Base-by-base conservation (phyloP, 1,140 invertebrate genomes). In the Drosophila equinoxialis region DNA sequence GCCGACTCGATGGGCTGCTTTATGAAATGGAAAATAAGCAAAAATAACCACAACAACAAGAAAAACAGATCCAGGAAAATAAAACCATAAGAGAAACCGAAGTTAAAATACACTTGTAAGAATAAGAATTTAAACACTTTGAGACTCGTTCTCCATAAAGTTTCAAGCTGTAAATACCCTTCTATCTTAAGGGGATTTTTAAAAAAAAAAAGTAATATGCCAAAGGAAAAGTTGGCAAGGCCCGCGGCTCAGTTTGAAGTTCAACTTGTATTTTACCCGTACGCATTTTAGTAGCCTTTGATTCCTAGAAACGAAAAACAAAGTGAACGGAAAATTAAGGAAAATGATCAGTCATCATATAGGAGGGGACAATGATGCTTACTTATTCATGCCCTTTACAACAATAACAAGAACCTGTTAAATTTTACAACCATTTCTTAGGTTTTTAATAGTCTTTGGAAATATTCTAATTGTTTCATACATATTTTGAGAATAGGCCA, bases 401-500 rank as follows among this genome's bases (percentile, higher is more conserved):
- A 87, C 87, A 86, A 62, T 8, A 61, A 55, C n/a, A 35, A 42
- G 62, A 75, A 45, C 74, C 63, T 65, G 45, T 48, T 60, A 83
- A 79, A 89, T 87, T 89, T 89, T 80, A 87, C 79, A 80, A 63
- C 84, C 77, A 26, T 62, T n/a, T 23, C 39, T 37, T 17, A 20
- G 10, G 33, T 13, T 14, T 87, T 87, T 86, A 87, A 86, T 86
- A 87, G 82, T 89, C 84, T 81, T 66, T 65, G 65, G 83, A 89
- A 87, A 87, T 87, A 87, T 87, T 89, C 79, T 89, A 87, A 87
- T 87, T 87, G 84, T 87, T 87, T 87, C 87, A 73, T 87, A 87
- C 83, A 86, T 87, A 87, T 86, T 86, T 79, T 82, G 71, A 76
- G 30, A 30, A 30, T 30, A 30, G 30, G 30, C 30, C 30, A 30